Conservation (phyloP, 2,113 vertebrate genomes). For the Amphiprion percula region DNA sequence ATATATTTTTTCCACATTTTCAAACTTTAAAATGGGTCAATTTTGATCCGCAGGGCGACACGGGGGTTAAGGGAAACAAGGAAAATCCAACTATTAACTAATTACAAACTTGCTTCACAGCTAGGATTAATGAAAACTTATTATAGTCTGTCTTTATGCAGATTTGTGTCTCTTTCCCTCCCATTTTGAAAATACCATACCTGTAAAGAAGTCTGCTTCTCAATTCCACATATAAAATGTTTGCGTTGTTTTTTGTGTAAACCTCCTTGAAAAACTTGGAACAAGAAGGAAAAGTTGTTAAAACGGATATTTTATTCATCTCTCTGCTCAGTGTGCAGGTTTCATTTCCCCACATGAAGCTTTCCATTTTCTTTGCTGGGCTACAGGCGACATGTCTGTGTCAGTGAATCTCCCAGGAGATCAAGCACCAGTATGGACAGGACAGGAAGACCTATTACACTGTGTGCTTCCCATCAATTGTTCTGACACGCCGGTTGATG, state of each 20-base stretch:
- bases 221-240: not conserved
- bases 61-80: not conserved
- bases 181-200: not conserved
- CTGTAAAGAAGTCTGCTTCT: not conserved
- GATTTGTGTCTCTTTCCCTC: slow-evolving; percentile 1
- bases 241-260: not conserved
- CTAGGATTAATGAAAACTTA: slow-evolving; percentile 33
- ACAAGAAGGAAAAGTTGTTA: not conserved
- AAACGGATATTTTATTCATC: slow-evolving; percentile 12
- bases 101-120: slow-evolving; percentile 29
- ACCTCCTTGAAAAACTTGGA: not conserved
- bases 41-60: too few relatives aligned
- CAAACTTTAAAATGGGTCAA: too few relatives aligned
- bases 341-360: slow-evolving; percentile 44
- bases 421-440: slow-evolving; percentile 45
- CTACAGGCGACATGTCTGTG: slow-evolving; percentile 26
- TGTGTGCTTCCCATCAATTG: slow-evolving; percentile 58
- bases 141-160: slow-evolving; percentile 8
- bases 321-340: slow-evolving; percentile 9
- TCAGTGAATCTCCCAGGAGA: slow-evolving; percentile 61
- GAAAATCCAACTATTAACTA: not conserved
- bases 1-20: too few relatives aligned
- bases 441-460: slow-evolving; percentile 63
- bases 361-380: slow-evolving; percentile 24
- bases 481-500: slow-evolving; percentile 58